A percentile compares a stretch with the other conserved stretches of the same genome.
phyloP scores from a whole-genome alignment of 2,113 vertebrate species.

The Climacteris rufus region DNA sequence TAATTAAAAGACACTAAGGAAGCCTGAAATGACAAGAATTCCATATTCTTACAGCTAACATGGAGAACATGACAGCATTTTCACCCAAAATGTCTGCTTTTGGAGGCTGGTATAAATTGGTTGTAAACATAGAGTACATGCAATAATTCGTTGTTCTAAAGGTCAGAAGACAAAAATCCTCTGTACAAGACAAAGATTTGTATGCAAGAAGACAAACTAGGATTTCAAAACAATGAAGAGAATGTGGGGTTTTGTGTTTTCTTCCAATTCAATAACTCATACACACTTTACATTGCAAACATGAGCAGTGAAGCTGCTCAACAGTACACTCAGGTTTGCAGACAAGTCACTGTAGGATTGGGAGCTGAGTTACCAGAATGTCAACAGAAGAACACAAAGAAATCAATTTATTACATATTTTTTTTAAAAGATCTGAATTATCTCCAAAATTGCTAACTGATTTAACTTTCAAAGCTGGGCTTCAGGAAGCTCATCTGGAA shows the following conservation, averaged over 20 bases:
- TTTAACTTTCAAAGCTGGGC: not conserved
- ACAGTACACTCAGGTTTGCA: not conserved
- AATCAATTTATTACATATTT: not conserved
- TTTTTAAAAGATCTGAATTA: not conserved
- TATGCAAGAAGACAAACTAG: not conserved
- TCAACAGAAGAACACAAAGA: not conserved
- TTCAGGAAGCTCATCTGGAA: not conserved
- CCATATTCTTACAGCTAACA: not conserved
- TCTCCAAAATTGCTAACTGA: not conserved
- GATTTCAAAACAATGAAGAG: not conserved
- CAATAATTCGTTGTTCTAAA: not conserved
- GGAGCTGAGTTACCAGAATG: not conserved
- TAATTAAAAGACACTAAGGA: not conserved
- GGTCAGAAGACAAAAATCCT: not conserved
- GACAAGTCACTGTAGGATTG: not conserved
- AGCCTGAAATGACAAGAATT: not conserved
- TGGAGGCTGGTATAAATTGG: not conserved
- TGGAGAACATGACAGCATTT: not conserved
- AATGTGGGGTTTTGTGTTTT: not conserved
- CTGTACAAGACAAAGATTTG: not conserved
- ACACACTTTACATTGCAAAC: not conserved
- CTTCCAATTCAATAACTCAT: not conserved
- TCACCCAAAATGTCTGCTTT: not conserved
- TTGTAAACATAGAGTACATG: not conserved
- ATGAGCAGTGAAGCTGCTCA: not conserved